Evolutionary conservation across 2,888 invertebrate genomes (phyloP).

Genomic region (Margaritifera margaritifera): DNA sequence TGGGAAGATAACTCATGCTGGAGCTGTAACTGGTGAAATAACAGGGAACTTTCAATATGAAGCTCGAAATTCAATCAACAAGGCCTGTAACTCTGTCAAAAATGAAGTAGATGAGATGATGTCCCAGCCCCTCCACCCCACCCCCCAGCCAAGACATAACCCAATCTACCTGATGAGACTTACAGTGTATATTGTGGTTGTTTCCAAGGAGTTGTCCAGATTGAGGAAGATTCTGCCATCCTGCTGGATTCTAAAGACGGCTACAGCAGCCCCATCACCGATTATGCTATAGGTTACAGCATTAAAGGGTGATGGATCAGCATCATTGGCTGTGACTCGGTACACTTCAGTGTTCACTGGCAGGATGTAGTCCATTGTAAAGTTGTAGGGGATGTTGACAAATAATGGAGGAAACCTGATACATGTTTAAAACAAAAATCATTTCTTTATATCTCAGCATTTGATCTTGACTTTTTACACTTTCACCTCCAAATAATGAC

Average conservation of each 20-base stretch:
- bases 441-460: too few species aligned
- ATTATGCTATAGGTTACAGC: slow-evolving; percentile 54
- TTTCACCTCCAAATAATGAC: too few species aligned
- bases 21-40: background rate
- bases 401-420: slow-evolving; percentile 30
- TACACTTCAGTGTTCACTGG: slow-evolving; percentile 18
- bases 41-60: slow-evolving; percentile 3
- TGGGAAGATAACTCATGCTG: too few species aligned
- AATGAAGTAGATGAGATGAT: background rate
- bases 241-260: slow-evolving; percentile 54
- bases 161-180: slow-evolving; percentile 2
- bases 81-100: background rate
- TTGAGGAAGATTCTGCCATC: slow-evolving; percentile 42
- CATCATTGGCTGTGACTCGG: slow-evolving; percentile 39
- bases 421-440: too few species aligned
- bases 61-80: background rate
- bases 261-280: slow-evolving; percentile 52
- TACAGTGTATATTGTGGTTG: slow-evolving; percentile 34
- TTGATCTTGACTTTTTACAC: too few species aligned
- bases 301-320: slow-evolving; percentile 55
- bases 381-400: slow-evolving; percentile 33
- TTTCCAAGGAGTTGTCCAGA: slow-evolving; percentile 30
- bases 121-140: background rate
- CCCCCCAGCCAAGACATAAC: too few species aligned
- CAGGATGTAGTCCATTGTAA: slow-evolving; percentile 36